These are phyloP conservation scores for Nasonia longicornis DNA, from an alignment of 1,140 invertebrate species.

Conservation along the genomic window DNA sequence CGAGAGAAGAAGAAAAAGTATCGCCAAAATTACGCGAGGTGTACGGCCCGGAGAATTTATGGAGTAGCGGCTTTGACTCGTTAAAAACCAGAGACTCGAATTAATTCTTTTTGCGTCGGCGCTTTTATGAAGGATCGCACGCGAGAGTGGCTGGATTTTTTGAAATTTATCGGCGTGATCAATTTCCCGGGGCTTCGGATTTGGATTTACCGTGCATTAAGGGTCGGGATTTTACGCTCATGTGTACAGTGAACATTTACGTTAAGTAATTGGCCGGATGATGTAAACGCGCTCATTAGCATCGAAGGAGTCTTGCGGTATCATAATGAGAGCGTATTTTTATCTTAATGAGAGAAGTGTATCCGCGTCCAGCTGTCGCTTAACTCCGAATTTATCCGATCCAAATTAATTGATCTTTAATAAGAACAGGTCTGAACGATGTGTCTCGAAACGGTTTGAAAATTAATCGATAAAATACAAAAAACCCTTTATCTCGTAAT, in stretches of 20 bases:
- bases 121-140: neutral
- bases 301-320: neutral
- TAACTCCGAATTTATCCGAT: too few relatives aligned
- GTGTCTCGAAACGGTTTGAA: too few relatives aligned
- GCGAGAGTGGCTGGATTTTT: neutral
- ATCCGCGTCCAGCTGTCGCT: too few relatives aligned
- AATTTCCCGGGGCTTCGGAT: neutral
- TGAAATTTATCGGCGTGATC: neutral
- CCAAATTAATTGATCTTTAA: too few relatives aligned
- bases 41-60: neutral
- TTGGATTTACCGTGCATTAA: too few relatives aligned
- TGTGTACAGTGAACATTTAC: neutral
- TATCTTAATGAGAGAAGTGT: too few relatives aligned
- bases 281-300: neutral
- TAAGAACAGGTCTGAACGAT: too few relatives aligned
- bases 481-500: too few relatives aligned
- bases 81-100: neutral
- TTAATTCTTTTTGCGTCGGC: neutral
- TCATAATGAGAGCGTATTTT: too few relatives aligned
- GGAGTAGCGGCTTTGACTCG: neutral
- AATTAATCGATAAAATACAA: too few relatives aligned
- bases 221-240: too few relatives aligned
- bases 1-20: neutral
- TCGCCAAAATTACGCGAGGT: neutral
- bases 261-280: neutral